Conservation (phyloP, 2,113 vertebrate species). For the Fregata magnificens region DNA sequence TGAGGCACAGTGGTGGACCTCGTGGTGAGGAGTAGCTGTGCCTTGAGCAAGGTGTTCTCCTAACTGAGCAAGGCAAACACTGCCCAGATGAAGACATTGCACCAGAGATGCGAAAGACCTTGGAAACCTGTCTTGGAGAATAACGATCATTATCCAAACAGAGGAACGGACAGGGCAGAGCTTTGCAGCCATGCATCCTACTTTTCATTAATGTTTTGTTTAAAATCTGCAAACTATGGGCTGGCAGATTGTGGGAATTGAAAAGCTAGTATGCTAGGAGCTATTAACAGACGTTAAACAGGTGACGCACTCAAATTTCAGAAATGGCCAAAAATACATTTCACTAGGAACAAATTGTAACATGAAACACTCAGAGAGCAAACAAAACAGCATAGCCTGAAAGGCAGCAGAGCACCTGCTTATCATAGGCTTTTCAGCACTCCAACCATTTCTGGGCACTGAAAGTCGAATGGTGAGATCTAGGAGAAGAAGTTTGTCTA, state of each 20-base stretch:
- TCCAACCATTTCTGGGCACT: background rate
- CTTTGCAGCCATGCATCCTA: background rate
- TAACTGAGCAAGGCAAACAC: background rate
- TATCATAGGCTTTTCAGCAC: accelerated
- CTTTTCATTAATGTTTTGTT: background rate
- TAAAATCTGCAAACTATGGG: background rate
- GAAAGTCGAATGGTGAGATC: accelerated
- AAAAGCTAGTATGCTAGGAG: background rate
- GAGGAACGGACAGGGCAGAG: background rate
- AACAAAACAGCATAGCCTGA: background rate
- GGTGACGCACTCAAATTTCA: background rate
- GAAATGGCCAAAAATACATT: background rate
- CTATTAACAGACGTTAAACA: background rate
- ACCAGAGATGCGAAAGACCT: background rate
- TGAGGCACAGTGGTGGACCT: background rate
- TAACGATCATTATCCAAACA: no score
- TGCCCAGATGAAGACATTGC: accelerated
- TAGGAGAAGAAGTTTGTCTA: background rate
- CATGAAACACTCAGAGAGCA: background rate
- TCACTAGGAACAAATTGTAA: background rate
- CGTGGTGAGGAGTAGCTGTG: accelerated
- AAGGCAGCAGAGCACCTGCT: accelerated
- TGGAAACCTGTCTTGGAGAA: background rate
- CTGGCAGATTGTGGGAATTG: background rate
- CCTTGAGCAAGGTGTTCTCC: background rate